Percentiles rank a stretch among this genome's conserved stretches.
phyloP scores from a whole-genome alignment of 1,140 invertebrate genomes.

The Globodera rostochiensis region DNA sequence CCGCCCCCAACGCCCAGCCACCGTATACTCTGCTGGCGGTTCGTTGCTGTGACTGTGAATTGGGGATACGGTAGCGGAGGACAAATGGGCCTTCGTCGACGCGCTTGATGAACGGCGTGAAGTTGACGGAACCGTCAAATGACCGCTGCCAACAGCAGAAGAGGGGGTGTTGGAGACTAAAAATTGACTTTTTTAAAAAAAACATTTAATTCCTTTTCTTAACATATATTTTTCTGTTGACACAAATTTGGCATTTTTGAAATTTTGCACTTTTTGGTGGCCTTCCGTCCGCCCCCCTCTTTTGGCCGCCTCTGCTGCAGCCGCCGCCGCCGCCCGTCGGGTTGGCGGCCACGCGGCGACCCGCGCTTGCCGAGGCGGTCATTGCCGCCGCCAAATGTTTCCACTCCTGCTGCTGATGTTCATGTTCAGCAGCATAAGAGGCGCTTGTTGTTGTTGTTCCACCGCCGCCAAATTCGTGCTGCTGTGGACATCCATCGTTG shows the following conservation, averaged over 20 bases:
- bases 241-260: not conserved
- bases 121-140: slow-evolving; percentile 22
- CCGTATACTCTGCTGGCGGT: not conserved
- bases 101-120: slow-evolving; percentile 10
- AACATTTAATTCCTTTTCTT: too few species aligned
- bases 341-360: too few species aligned
- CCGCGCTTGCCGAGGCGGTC: too few species aligned
- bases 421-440: not conserved
- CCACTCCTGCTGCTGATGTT: not conserved
- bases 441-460: too few species aligned
- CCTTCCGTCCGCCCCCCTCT: slow-evolving; percentile 6
- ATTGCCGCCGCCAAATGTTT: too few species aligned
- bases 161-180: slow-evolving; percentile 1
- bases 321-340: not conserved
- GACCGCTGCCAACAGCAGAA: not conserved
- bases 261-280: not conserved
- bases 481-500: not conserved
- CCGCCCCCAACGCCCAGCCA: not conserved
- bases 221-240: not conserved
- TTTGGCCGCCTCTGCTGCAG: not conserved
- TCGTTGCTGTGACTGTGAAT: not conserved
- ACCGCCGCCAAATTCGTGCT: not conserved
- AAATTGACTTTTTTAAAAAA: not conserved
- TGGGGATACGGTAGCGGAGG: not conserved
- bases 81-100: slow-evolving; percentile 17